Base-by-base conservation (phyloP, 2,888 invertebrate species). In the Drymonia ruficornis region DNA sequence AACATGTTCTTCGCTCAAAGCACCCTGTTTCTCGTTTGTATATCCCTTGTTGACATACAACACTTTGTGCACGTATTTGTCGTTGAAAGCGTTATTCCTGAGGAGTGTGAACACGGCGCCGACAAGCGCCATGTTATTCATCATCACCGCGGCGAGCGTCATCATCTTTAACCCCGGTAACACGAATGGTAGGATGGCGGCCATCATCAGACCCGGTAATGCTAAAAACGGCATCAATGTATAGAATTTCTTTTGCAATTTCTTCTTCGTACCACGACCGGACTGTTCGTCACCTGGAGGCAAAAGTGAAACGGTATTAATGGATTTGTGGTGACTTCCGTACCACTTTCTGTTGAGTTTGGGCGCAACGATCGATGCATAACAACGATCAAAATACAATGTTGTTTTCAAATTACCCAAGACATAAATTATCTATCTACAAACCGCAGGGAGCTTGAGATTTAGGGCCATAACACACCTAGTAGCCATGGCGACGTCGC, bases 111-210 rank as follows among this genome's bases (percentile, higher is more conserved):
- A 93, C 16, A 94, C 77, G 0, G 95, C 95, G 0, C 95, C 94
- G 28, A 93, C 87, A 40, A 96, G 90, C 0, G 95, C 95, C 89
- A 95, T 94, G 65, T 95, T 95, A 78, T 96, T 96, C 47, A 96
- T 83, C 79, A 95, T 89, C 0, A 93, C 93, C 0, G 94, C 93
- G 47, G 93, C 89, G 31, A 95, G 83, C 0, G 95, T 94, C 78
- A 94, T 94, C 93, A 96, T 93, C 76, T 95, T 95, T 15, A 96
- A 74, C 0, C 94, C 94, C 0, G 96, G 96, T 71, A 96, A 78
- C 16, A 95, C 79, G 79, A 96, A 96, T 0, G 96, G 96, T 72
- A 96, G 79, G 47, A 96, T 83, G 12, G 95, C 95, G 0, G 95
- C 94, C 90, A 96, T 91, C 0, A 95, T 75, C 3, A 96, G 89